These are phyloP conservation scores for Neostethus bicornis DNA, from an alignment of 2,797 vertebrate genomes.

Conservation along the genomic window DNA sequence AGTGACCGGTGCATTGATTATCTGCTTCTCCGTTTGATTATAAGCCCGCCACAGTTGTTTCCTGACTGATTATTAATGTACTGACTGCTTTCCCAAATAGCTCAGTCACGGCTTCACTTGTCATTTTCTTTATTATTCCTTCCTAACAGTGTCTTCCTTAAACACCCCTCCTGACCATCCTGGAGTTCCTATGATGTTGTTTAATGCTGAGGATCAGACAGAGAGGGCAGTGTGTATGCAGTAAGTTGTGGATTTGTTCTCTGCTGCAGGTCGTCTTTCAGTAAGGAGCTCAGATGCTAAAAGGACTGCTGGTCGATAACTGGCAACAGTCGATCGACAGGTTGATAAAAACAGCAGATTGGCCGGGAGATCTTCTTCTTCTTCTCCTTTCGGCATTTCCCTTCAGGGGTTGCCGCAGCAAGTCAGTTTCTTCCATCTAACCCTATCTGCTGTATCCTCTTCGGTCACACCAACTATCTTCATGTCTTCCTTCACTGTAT, in stretches of 20 bases:
- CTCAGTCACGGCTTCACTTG: conserved; percentile 4
- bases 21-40: conserved; percentile 42
- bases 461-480: no score
- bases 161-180: no score
- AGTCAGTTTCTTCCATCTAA: no score
- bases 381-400: no score
- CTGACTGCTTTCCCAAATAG: conserved; percentile 21
- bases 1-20: conserved; percentile 37
- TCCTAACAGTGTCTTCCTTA: neutral
- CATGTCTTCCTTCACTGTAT: no score
- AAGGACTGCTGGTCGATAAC: conserved; percentile 53
- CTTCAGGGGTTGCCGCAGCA: no score
- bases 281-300: conserved; percentile 27
- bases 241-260: conserved; percentile 53
- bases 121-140: conserved; percentile 1
- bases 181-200: conserved; percentile 35
- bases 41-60: conserved; percentile 38
- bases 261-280: conserved; percentile 37
- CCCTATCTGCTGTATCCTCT: no score
- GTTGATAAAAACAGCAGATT: conserved; percentile 39
- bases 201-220: conserved; percentile 27
- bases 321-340: conserved; percentile 34
- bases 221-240: conserved; percentile 22
- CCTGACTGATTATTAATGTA: conserved; percentile 35
- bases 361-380: conserved; percentile 38